Evolutionary conservation across 2,888 invertebrate genomes (phyloP), one percentile per base, ranked within the genome.

Genomic region (Microplitis manilae): DNA sequence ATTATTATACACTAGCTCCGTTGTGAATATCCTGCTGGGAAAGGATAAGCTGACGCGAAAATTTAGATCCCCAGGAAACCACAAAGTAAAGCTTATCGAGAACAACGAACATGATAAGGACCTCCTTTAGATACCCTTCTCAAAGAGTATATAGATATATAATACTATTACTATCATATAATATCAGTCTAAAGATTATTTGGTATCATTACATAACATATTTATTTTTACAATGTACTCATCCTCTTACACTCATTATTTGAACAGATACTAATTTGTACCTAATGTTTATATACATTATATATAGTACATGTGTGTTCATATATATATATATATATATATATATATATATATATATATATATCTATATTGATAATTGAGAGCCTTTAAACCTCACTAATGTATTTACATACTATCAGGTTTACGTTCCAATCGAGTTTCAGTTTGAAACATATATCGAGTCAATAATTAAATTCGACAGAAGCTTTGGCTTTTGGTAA

Each of bases 21-120:
- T 50, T 13, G 9, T 50, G 50, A 50, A 50, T 50, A 50, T 50
- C 50, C 50, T 50, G 50, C 50, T 50, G 50, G 50, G 40, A 72
- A 38, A 38, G 40, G 38, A 70, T 60, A 50, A 60, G 60, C 13
- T 39, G 39, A 67, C 6, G 59, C 61, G 64, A 15, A 50, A 62
- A 62, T 76, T 15, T 50, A 38, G 41, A 64, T 17, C 59, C 60
- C 50, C 50, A 61, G 64, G 41, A 15, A 68, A 61, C 72, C 39
- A 68, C 68, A 68, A n/a, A 67, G 9, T 67, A 38, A 38, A 40
- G 75, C 75, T 75, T 75, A 75, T 75, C 75, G 61, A 59, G 39
- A 61, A 67, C 62, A 72, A 39, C 72, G 61, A 76, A 61, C n/a
- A 67, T 40, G 76, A 76, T 76, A 76, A 70, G 72, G 68, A 72